A percentile compares a stretch with the other conserved stretches of the same genome.
phyloP scores from a whole-genome alignment of 2,113 vertebrate species.

The Carollia perspicillata region DNA sequence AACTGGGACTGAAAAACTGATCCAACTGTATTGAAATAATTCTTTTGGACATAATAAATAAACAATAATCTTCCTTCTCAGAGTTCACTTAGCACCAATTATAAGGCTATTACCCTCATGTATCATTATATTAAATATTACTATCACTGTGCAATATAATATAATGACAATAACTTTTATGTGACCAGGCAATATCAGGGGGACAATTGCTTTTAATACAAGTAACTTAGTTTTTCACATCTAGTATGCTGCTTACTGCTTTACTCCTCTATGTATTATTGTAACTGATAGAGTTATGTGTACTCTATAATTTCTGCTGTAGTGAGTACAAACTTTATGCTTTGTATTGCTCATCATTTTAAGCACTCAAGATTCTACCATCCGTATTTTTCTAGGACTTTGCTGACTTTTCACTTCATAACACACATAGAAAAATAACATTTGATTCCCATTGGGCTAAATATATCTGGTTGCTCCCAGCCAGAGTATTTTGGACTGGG shows the following conservation, averaged over 20 bases:
- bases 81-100: not conserved
- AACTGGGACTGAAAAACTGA: not conserved
- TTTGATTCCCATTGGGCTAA: not conserved
- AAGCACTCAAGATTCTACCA: not conserved
- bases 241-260: not conserved
- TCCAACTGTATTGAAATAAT: not conserved
- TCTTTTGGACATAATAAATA: conserved; percentile 9
- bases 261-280: not conserved
- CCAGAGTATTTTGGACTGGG: not conserved
- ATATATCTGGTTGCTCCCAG: not conserved
- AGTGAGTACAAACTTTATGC: not conserved
- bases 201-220: not conserved
- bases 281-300: not conserved
- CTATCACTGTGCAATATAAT: not conserved
- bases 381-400: not conserved
- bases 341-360: not conserved
- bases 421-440: conserved; percentile 2
- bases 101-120: not conserved
- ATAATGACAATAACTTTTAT: conserved; percentile 6
- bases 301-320: not conserved
- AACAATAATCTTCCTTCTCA: not conserved
- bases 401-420: not conserved
- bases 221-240: conserved; percentile 28
- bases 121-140: not conserved
- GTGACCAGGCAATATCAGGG: not conserved